Evolutionary conservation across 2,113 vertebrate genomes (phyloP).

Genomic region (Hyla sarda): DNA sequence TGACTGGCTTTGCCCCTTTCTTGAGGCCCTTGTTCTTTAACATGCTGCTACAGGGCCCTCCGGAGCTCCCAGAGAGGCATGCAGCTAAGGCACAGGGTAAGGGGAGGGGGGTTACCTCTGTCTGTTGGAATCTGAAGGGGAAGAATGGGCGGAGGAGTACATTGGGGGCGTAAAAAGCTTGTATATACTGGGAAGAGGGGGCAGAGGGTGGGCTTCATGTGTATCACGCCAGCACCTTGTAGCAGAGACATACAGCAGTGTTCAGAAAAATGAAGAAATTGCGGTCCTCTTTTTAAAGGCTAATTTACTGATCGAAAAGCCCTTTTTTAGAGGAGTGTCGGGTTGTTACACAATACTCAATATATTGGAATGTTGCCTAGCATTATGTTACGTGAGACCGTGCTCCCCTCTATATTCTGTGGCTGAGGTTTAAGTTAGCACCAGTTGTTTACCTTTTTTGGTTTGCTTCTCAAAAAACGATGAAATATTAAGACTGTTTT

Average conservation of each 20-base stretch:
- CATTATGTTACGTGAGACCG: neutral
- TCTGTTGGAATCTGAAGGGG: slow-evolving; percentile 43
- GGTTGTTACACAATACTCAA: neutral
- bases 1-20: slow-evolving; percentile 45
- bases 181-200: neutral
- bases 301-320: too few relatives aligned
- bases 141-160: neutral
- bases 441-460: too few relatives aligned
- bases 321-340: too few relatives aligned
- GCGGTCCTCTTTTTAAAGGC: neutral
- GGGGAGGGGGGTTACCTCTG: slow-evolving; percentile 48
- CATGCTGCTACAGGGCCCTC: slow-evolving; percentile 55
- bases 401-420: too few relatives aligned
- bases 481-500: too few relatives aligned
- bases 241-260: neutral
- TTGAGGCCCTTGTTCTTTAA: slow-evolving; percentile 39
- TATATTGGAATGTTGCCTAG: neutral
- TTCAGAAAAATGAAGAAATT: neutral
- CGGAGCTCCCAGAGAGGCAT: slow-evolving; percentile 51
- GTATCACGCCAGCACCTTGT: neutral
- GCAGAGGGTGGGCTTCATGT: neutral
- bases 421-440: too few relatives aligned
- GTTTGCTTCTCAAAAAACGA: too few relatives aligned
- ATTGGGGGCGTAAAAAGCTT: neutral
- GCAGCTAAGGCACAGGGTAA: slow-evolving; percentile 44